Evolutionary conservation across 2,113 vertebrate species (phyloP).

Genomic region (Lota lota): DNA sequence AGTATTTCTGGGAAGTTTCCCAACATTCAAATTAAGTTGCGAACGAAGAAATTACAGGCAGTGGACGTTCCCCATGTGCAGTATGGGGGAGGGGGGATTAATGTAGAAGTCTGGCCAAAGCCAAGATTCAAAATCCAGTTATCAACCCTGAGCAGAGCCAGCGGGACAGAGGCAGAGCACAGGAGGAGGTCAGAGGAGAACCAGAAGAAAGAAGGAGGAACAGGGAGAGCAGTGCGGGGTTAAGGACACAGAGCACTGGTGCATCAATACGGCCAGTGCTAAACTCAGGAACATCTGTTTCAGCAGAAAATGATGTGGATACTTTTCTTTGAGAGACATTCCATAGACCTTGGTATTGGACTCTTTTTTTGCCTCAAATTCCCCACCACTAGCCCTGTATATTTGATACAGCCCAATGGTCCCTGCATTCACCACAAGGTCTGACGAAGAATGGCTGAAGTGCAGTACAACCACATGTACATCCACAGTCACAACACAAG

Average conservation of each 20-base stretch:
- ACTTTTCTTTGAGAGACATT: too few species aligned
- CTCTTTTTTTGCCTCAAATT: too few species aligned
- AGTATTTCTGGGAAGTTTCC: conserved; percentile 39
- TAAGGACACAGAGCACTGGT: not conserved
- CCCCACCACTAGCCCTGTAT: too few species aligned
- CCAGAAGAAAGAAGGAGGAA: not conserved
- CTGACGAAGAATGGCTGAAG: too few species aligned
- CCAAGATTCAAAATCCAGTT: conserved; percentile 40
- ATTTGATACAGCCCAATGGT: too few species aligned
- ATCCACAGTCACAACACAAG: too few species aligned
- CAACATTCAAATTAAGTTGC: conserved; percentile 54
- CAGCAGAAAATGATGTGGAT: too few species aligned
- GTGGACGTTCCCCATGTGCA: conserved; percentile 49
- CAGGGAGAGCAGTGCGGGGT: not conserved
- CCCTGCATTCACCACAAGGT: too few species aligned
- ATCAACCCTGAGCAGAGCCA: conserved; percentile 24
- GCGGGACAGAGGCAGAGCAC: not conserved
- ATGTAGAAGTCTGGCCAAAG: conserved; percentile 47
- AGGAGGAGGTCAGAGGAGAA: not conserved
- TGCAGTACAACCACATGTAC: too few species aligned
- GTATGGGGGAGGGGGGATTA: conserved; percentile 42
- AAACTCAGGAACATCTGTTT: too few species aligned
- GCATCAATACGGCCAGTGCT: not conserved
- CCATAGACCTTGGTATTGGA: too few species aligned
- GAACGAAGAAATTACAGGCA: conserved; percentile 49